Conservation (phyloP, 2,113 vertebrate species). For the Saguinus imperator region DNA sequence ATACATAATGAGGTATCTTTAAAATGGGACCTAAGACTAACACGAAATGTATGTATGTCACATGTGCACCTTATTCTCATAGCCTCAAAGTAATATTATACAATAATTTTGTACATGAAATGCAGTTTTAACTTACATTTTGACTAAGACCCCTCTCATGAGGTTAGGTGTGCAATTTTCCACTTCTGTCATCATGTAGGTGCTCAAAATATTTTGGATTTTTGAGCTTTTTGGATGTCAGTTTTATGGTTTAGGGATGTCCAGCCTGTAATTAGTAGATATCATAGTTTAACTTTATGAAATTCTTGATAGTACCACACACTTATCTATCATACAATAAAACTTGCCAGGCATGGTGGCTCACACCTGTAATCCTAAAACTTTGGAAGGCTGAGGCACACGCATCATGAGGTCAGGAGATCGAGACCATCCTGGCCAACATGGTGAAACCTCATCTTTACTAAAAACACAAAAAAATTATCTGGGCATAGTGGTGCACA, state of each 20-base stretch:
- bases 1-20: neutral
- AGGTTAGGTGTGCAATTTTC: neutral
- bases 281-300: neutral
- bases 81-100: neutral
- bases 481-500: no score
- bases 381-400: no score
- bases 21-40: neutral
- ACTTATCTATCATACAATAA: neutral
- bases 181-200: neutral
- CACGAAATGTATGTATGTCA: neutral
- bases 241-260: neutral
- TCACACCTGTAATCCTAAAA: no score
- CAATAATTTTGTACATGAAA: neutral
- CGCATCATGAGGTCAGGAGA: no score
- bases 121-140: neutral
- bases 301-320: neutral
- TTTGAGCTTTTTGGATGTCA: neutral
- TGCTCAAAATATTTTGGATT: neutral
- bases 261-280: neutral
- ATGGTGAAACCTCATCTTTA: no score
- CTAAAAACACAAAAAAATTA: no score
- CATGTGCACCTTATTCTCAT: neutral
- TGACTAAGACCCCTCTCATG: neutral
- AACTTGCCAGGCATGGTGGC: no score
- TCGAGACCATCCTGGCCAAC: no score